Conservation (phyloP, 2,888 invertebrate genomes). For the Ctena decussata region DNA sequence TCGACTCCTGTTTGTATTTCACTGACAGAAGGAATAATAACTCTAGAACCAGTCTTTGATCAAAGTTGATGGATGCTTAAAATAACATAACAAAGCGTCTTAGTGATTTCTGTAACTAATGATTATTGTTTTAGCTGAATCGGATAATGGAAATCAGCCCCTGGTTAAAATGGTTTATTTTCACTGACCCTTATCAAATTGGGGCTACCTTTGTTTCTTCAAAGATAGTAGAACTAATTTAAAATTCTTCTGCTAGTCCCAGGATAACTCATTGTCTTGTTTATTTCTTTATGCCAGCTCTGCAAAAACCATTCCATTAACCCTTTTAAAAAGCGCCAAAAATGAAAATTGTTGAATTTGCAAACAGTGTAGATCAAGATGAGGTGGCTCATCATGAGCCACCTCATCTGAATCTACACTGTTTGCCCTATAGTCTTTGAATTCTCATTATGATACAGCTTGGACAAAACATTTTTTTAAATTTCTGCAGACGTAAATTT, state of each 20-base stretch:
- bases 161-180: conserved; percentile 65
- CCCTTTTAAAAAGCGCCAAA: no score
- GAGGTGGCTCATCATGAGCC: no score
- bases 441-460: no score
- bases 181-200: conserved; percentile 69
- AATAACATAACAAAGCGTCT: conserved; percentile 67
- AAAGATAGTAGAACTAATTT: conserved; percentile 59
- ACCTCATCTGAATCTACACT: no score
- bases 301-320: conserved; percentile 53
- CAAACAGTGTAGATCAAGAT: no score
- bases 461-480: no score
- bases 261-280: conserved; percentile 53
- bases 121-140: conserved; percentile 67
- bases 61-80: conserved; percentile 63
- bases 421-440: no score
- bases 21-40: conserved; percentile 67
- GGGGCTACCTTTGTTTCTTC: conserved; percentile 55
- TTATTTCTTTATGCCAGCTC: conserved; percentile 62
- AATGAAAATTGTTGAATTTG: no score
- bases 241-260: conserved; percentile 52
- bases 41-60: conserved; percentile 64
- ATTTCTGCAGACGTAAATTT: no score
- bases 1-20: conserved; percentile 58
- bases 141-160: conserved; percentile 48
- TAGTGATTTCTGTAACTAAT: conserved; percentile 57